Evolutionary conservation across 2,888 invertebrate genomes (phyloP).

Genomic region (Eupithecia pulchellata): DNA sequence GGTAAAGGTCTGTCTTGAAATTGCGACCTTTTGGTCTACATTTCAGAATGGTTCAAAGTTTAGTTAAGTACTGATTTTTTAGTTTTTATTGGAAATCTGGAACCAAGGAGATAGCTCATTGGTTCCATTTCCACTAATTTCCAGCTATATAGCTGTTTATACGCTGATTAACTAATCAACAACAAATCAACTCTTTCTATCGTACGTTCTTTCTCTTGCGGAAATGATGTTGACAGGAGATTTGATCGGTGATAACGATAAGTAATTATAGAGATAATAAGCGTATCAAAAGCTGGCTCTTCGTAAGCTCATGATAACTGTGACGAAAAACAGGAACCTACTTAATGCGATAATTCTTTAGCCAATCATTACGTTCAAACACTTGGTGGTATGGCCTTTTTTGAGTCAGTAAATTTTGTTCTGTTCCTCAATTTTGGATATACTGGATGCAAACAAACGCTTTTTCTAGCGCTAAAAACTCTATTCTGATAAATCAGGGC

Average conservation of each 20-base stretch:
- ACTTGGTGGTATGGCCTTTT: neutral
- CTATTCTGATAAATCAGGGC: neutral
- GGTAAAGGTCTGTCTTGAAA: conserved; percentile 32
- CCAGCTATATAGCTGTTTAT: no score
- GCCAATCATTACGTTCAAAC: neutral
- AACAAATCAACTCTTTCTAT: neutral
- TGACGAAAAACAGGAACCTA: no score
- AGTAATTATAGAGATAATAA: neutral
- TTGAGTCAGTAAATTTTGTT: no score
- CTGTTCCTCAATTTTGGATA: no score
- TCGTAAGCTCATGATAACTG: no score
- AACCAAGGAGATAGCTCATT: neutral
- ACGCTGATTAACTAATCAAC: no score
- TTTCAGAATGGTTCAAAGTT: conserved; percentile 1
- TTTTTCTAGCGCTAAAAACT: neutral
- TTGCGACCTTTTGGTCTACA: conserved; percentile 13
- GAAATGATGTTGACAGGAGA: no score
- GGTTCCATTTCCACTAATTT: no score
- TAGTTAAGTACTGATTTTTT: neutral
- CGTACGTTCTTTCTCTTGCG: no score
- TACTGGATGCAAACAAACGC: no score
- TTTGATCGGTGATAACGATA: no score
- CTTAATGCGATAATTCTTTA: neutral
- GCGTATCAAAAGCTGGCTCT: no score
- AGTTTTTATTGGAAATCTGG: neutral